phyloP scores from a whole-genome alignment of 1,140 invertebrate species.

The Cataglyphis hispanica region DNA sequence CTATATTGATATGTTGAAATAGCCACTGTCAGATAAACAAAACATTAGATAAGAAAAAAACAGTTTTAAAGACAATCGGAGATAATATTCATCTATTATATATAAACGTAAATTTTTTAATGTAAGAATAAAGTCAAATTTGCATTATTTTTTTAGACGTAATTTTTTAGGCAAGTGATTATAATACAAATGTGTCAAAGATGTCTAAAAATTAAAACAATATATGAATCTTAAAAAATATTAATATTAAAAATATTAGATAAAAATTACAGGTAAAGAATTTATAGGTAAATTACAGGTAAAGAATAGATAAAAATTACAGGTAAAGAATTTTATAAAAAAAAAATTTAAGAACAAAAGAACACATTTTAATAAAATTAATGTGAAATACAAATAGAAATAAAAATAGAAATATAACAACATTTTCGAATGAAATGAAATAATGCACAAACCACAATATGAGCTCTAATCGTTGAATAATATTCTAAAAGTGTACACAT shows the following conservation, averaged over 20 bases:
- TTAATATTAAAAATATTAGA: background rate
- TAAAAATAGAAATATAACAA: no score
- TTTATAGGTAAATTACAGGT: no score
- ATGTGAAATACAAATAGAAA: no score
- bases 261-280: background rate
- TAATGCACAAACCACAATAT: background rate
- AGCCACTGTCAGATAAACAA: background rate
- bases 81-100: background rate
- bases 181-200: background rate
- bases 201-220: background rate
- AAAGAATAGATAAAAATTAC: background rate
- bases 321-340: background rate
- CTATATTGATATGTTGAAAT: background rate
- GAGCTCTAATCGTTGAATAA: constrained; percentile 5
- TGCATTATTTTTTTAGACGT: background rate
- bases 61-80: background rate
- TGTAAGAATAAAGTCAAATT: background rate
- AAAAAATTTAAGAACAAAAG: background rate
- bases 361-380: background rate
- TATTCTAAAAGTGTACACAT: background rate
- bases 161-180: background rate
- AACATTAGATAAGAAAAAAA: background rate
- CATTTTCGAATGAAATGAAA: background rate
- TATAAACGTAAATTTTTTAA: no score
- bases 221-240: no score